Conservation (phyloP, 2,797 vertebrate species). For the Syngnathus acus region DNA sequence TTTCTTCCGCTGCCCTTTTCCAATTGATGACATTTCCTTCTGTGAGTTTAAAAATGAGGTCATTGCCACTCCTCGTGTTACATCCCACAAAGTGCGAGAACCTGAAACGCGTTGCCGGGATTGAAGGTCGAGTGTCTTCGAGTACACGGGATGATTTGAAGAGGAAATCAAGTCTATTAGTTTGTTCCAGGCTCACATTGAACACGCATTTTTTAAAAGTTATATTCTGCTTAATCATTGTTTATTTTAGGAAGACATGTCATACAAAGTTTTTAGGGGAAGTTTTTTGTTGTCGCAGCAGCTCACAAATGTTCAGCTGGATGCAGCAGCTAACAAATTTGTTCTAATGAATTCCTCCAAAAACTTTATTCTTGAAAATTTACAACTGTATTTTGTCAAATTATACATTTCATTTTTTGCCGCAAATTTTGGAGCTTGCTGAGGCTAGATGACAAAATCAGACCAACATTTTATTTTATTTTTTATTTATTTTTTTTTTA, state of each 20-base stretch:
- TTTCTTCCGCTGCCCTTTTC: conserved; percentile 6
- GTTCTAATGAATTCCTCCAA: too few relatives aligned
- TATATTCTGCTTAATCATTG: neutral
- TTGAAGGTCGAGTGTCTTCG: neutral
- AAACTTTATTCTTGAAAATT: too few relatives aligned
- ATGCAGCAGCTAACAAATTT: too few relatives aligned
- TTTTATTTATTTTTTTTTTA: conserved; percentile 39
- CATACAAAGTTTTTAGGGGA: neutral
- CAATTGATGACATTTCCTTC: conserved; percentile 17
- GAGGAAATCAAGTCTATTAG: neutral
- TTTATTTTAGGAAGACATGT: neutral
- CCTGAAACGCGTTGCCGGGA: conserved; percentile 4
- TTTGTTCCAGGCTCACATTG: neutral
- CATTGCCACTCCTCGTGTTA: conserved; percentile 16
- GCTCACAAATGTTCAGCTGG: too few relatives aligned
- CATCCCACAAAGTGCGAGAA: conserved; percentile 27
- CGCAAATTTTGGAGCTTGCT: neutral
- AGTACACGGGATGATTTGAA: neutral
- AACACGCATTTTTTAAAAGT: neutral
- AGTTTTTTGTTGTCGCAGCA: too few relatives aligned
- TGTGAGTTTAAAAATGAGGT: conserved; percentile 34
- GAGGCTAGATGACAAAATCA: conserved; percentile 19
- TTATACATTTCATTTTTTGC: neutral
- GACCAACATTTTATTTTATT: conserved; percentile 54
- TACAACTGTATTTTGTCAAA: too few relatives aligned